phyloP scores from a whole-genome alignment of 2,113 vertebrate genomes.

The Progne subis region DNA sequence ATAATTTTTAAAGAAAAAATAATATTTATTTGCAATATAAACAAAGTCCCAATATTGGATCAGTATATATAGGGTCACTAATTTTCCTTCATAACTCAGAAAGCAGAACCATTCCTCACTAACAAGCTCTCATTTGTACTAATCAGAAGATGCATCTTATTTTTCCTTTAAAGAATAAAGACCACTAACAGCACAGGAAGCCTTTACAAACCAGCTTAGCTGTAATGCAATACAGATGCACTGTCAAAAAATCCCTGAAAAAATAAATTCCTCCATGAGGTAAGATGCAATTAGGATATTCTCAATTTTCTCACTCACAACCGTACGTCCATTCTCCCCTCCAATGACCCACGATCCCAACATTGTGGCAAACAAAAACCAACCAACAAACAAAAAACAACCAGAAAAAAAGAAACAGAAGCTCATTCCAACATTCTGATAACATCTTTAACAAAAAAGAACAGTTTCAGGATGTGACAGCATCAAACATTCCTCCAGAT shows the following conservation, averaged over 20 bases:
- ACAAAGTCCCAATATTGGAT: constrained; percentile 93
- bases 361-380: constrained; percentile 58
- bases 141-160: constrained; percentile 81
- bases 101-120: constrained; percentile 86
- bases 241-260: constrained; percentile 97
- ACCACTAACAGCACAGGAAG: constrained; percentile 88
- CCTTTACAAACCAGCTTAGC: constrained; percentile 84
- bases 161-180: constrained; percentile 71
- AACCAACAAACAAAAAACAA: constrained; percentile 54
- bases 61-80: constrained; percentile 85
- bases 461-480: constrained; percentile 65
- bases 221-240: constrained; percentile 88
- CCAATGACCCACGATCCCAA: constrained; percentile 62
- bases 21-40: constrained; percentile 99
- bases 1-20: constrained; percentile 93
- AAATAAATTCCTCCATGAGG: constrained; percentile 89
- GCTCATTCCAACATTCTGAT: constrained; percentile 66
- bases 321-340: constrained; percentile 17
- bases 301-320: constrained; percentile 54
- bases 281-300: constrained; percentile 80
- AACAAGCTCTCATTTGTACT: constrained; percentile 85
- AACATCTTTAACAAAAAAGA: constrained; percentile 57
- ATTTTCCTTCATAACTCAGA: constrained; percentile 92
- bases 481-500: constrained; percentile 64
- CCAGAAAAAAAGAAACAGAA: constrained; percentile 59